Evolutionary conservation across 2,888 invertebrate genomes (phyloP).

Genomic region (Plutella xylostella): DNA sequence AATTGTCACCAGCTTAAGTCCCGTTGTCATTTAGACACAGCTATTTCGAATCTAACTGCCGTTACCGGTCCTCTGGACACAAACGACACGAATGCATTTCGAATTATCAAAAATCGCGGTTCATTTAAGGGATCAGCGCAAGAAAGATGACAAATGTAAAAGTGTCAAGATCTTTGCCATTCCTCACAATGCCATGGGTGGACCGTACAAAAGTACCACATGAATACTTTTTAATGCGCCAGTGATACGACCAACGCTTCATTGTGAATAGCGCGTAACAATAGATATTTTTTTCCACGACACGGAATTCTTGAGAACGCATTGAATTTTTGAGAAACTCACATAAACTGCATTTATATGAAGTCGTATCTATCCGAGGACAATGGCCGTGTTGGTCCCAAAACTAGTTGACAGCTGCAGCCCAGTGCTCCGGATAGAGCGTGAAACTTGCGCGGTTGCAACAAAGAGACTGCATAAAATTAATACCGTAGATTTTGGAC

Average conservation of each 20-base stretch:
- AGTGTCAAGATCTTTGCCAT: slow-evolving; percentile 58
- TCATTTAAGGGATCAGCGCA: slow-evolving; percentile 22
- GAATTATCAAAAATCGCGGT: slow-evolving; percentile 24
- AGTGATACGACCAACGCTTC: slow-evolving; percentile 61
- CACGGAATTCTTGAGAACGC: slow-evolving; percentile 53
- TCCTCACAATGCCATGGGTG: slow-evolving; percentile 42
- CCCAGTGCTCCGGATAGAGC: slow-evolving; percentile 43
- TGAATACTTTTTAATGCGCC: slow-evolving; percentile 70
- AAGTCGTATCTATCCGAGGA: slow-evolving; percentile 56
- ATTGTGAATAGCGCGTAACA: slow-evolving; percentile 48
- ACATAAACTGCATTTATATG: slow-evolving; percentile 67
- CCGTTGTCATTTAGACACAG: neutral
- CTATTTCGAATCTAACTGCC: neutral
- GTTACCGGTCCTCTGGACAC: slow-evolving; percentile 5
- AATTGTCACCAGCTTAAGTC: slow-evolving; percentile 30
- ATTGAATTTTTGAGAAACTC: slow-evolving; percentile 54
- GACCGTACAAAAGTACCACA: slow-evolving; percentile 59
- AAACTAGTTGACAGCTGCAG: slow-evolving; percentile 60
- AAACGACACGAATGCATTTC: slow-evolving; percentile 20
- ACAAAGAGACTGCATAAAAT: slow-evolving; percentile 50
- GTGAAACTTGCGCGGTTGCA: slow-evolving; percentile 46
- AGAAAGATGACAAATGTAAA: slow-evolving; percentile 49
- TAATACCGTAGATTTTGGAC: slow-evolving; percentile 35
- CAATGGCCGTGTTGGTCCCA: slow-evolving; percentile 56
- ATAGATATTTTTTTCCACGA: slow-evolving; percentile 48